These are phyloP conservation scores for Drosophila simulans DNA, from an alignment of 1,140 invertebrate species.

Conservation along the genomic window DNA sequence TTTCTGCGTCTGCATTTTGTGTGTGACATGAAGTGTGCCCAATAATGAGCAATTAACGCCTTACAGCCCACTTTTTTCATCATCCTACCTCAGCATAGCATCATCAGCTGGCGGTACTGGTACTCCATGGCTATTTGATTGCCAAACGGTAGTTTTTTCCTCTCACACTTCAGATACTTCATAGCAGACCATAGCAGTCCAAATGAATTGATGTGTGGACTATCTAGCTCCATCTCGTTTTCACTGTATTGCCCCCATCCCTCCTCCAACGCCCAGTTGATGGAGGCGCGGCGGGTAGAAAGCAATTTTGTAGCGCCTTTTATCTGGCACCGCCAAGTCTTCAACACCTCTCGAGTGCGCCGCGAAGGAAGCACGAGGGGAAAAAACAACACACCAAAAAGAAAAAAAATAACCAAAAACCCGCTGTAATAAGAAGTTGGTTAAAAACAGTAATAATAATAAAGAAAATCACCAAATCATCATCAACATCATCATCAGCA, in stretches of 20 bases:
- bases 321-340: slow-evolving; percentile 82
- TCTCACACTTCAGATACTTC: slow-evolving; percentile 49
- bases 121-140: slow-evolving; percentile 38
- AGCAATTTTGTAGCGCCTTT: slow-evolving; percentile 81
- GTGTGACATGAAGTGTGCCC: slow-evolving; percentile 83
- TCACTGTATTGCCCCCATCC: not conserved
- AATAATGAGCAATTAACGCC: slow-evolving; percentile 84
- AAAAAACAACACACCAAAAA: slow-evolving; percentile 24
- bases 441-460: slow-evolving; percentile 83
- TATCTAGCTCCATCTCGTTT: slow-evolving; percentile 19
- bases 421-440: slow-evolving; percentile 82
- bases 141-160: slow-evolving; percentile 57
- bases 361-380: slow-evolving; percentile 34
- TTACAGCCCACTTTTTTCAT: slow-evolving; percentile 71
- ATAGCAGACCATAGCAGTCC: slow-evolving; percentile 25
- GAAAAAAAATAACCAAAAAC: slow-evolving; percentile 57
- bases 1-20: slow-evolving; percentile 62
- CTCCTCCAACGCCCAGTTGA: not conserved
- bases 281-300: slow-evolving; percentile 54
- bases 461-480: slow-evolving; percentile 83
- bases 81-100: slow-evolving; percentile 9
- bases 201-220: slow-evolving; percentile 53
- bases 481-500: slow-evolving; percentile 71
- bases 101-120: slow-evolving; percentile 9
- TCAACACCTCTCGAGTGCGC: slow-evolving; percentile 77